Conservation (phyloP, 2,888 invertebrate genomes). For the Tetragonula carbonaria region DNA sequence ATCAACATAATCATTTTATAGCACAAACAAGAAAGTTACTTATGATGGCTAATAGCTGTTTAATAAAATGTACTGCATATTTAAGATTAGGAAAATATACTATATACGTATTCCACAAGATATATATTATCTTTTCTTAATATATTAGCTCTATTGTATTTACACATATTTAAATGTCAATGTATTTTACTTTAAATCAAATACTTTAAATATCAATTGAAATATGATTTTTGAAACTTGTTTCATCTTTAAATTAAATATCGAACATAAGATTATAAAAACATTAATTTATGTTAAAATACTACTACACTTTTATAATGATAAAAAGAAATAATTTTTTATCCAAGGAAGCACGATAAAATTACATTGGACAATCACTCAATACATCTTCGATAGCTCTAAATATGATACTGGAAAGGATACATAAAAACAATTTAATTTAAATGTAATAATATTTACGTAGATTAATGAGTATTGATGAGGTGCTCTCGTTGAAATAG, state of each 20-base stretch:
- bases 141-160: conserved; percentile 22
- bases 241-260: conserved; percentile 10
- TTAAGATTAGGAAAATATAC: conserved; percentile 8
- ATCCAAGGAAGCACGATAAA: background rate
- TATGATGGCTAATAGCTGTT: background rate
- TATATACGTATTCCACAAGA: conserved; percentile 5
- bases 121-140: conserved; percentile 12
- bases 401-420: conserved; percentile 33
- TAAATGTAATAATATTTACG: conserved; percentile 41
- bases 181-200: conserved; percentile 24
- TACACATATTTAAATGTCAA: conserved; percentile 15
- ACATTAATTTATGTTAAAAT: background rate
- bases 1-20: conserved; percentile 18
- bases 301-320: background rate
- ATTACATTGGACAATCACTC: background rate
- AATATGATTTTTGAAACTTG: conserved; percentile 3
- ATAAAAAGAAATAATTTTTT: conserved; percentile 10
- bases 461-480: conserved; percentile 42
- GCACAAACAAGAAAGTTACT: background rate
- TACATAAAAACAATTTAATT: conserved; percentile 38
- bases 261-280: conserved; percentile 32
- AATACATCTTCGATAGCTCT: conserved; percentile 36
- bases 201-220: conserved; percentile 7
- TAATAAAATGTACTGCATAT: background rate
- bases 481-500: conserved; percentile 48